Evolutionary conservation across 2,888 invertebrate species (phyloP).

Genomic region (Elysia crispata): DNA sequence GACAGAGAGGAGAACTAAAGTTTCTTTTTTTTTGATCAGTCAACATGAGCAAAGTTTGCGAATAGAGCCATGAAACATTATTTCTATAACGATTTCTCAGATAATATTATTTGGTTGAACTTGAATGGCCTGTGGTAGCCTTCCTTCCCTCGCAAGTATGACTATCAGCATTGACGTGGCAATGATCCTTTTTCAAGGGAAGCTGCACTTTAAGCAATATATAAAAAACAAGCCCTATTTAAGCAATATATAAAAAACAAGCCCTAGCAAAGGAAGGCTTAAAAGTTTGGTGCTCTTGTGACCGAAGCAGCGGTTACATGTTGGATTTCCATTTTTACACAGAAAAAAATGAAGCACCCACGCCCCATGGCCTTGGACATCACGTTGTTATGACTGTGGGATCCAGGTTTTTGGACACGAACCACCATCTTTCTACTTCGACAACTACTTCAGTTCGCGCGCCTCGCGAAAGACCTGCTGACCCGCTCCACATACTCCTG

Average conservation of each 20-base stretch:
- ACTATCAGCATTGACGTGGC: conserved; percentile 2
- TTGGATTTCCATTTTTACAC: conserved; percentile 11
- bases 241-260: conserved; percentile 26
- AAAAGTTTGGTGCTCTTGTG: conserved; percentile 15
- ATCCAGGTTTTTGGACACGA: not conserved
- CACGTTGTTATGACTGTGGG: not conserved
- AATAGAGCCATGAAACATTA: no score
- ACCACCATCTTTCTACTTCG: not conserved
- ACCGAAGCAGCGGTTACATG: not conserved
- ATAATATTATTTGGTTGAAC: no score
- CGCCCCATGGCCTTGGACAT: not conserved
- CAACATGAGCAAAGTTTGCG: no score
- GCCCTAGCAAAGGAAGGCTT: conserved; percentile 14
- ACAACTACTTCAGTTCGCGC: not conserved
- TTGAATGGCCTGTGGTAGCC: no score
- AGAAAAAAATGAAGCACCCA: conserved; percentile 2
- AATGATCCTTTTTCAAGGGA: conserved; percentile 29
- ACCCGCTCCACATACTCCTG: not conserved
- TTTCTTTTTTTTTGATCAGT: no score
- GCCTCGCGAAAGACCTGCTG: not conserved
- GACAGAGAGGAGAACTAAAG: no score
- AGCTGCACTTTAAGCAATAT: conserved; percentile 12
- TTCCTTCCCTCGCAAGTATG: no score
- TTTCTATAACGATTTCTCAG: no score
- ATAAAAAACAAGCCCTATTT: conserved; percentile 15